Evolutionary conservation across 2,113 vertebrate genomes (phyloP), one percentile per base, ranked within the genome.

Genomic region (Tonatia bakeri): DNA sequence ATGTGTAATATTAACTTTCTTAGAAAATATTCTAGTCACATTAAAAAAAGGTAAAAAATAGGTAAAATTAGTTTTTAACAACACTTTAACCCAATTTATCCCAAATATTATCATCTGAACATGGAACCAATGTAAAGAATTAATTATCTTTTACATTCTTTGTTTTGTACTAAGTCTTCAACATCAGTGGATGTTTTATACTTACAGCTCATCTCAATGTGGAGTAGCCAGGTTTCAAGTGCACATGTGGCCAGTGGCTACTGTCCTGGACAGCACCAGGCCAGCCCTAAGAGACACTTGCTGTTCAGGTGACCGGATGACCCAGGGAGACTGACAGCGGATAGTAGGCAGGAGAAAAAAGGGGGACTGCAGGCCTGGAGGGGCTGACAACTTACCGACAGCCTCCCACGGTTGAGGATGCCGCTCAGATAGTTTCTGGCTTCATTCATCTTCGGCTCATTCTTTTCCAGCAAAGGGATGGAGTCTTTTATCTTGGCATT

Each of bases 401-500:
- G 98, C 47, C 90, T 99, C 93, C 99, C 99, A 50, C 98, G 98
- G 98, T 98, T 99, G 95, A 99, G 98, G 95, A 99, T 97, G 87
- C 72, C 97, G 95, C 98, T 99, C 45, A 99, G 98, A 86, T 98
- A 97, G 61, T 98, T 97, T 97, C 99, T 99, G 92, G 99, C 99
- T 82, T 98, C 98, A 77, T 77, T 96, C 87, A 99, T 98, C 97
- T 98, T 99, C 38, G 98, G 98, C 81, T 99, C 99, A n/a, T 96
- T 98, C 93, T 98, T 99, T 95, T 99, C 99, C 92, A 98, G 96
- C 98, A 99, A 91, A 82, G 99, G 99, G 45, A 98, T 98, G 91
- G 98, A 99, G 92, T 98, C 98, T 95, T 98, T 98, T 92, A 99
- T 97, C 56, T 99, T 98, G 97, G 98, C 90, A 45, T 99, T 98